These are phyloP conservation scores for Macrotus californicus DNA, from an alignment of 2,113 vertebrate species.

Conservation along the genomic window DNA sequence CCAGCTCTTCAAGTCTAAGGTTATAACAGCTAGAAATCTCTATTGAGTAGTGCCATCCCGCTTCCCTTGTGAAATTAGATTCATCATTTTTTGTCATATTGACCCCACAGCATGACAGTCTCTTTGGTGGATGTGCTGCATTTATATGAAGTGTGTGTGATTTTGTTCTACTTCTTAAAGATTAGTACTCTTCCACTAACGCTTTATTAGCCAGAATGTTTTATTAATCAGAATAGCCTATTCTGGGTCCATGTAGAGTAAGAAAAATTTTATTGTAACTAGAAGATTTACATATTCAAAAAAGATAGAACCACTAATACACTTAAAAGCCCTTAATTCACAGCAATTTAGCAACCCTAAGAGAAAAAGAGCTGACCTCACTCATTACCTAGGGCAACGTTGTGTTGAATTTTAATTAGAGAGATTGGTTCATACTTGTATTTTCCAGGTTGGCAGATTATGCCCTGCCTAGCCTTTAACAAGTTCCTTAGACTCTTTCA, in stretches of 20 bases:
- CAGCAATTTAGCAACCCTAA: constrained; percentile 37
- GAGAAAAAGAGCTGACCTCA: constrained; percentile 22
- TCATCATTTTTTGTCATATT: not conserved
- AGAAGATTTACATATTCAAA: constrained; percentile 22
- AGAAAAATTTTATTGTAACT: constrained; percentile 44
- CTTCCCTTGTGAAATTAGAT: not conserved
- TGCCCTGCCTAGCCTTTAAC: not conserved
- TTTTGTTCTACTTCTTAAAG: not conserved
- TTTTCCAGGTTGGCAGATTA: constrained; percentile 17
- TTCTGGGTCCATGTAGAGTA: constrained; percentile 10
- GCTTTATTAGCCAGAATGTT: constrained; percentile 5
- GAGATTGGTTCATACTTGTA: not conserved
- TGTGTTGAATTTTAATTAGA: constrained; percentile 55
- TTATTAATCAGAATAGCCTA: constrained; percentile 8
- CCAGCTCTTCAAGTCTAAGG: not conserved
- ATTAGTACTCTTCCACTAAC: not conserved
- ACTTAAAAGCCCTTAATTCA: constrained; percentile 51
- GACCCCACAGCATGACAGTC: not conserved
- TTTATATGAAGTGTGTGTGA: not conserved
- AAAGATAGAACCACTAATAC: not conserved
- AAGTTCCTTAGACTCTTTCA: not conserved
- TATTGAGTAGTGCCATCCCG: not conserved
- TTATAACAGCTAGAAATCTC: not conserved
- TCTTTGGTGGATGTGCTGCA: not conserved
- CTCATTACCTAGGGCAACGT: not conserved